Evolutionary conservation across 2,113 vertebrate species (phyloP), one percentile per base, ranked within the genome.

Genomic region (Bubo scandiacus): DNA sequence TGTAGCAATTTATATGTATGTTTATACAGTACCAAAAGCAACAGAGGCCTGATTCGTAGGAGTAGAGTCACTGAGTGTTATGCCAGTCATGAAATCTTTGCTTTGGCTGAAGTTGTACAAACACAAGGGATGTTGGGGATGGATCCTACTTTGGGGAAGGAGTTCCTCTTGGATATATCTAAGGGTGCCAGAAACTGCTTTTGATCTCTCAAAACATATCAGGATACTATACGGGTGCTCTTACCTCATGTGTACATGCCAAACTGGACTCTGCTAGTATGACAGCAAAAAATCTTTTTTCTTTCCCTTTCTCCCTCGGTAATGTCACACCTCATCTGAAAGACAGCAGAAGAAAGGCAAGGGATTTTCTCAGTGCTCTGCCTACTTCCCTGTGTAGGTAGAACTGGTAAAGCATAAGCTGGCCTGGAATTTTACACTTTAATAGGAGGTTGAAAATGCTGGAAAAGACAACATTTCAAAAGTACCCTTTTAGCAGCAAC

Each of bases 21-120:
- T 92, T 94, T 94, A n/a, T 66, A 68, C 32, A 70, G 75, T 18
- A 92, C 75, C 49, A 90, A 81, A 83, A 91, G 14, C 45, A 95
- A 81, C 89, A 96, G 67, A 88, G 91, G 58, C 36, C 47, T 6
- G 6, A 61, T 88, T 49, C 6, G 3, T 27, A 54, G 62, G 12
- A 83, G 51, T 4, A 40, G 67, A 89, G 43, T 40, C 40, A 34
- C 58, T 42, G 40, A 32, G 45, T 74, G 30, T 54, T 94, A 20
- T 14, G 36, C 21, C 58, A 88, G 72, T 62, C 59, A 74, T 36
- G 51, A 88, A 93, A 92, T 83, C 59, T 82, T 80, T 95, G 45
- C 51, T 92, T 94, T 90, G 91, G 89, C 73, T 89, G 49, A 79
- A 83, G 74, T 82, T 36, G 43, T 16, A 21, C 34, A 75, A 91